These are phyloP conservation scores for Acanthurus leucopareius DNA, from an alignment of 2,797 vertebrate species.

Conservation along the genomic window DNA sequence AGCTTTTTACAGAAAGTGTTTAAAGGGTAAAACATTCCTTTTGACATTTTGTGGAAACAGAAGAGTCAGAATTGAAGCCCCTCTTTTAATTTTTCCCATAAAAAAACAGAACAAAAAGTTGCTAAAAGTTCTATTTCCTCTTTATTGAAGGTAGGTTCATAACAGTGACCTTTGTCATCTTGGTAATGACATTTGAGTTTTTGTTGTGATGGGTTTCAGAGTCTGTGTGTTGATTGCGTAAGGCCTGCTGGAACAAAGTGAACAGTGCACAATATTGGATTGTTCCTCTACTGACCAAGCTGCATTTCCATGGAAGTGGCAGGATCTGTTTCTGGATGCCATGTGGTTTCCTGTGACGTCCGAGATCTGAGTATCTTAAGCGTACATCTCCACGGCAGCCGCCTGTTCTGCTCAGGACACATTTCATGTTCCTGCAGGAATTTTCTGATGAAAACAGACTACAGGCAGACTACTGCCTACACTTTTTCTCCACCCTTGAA, in stretches of 20 bases:
- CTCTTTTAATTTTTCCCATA: slow-evolving; percentile 25
- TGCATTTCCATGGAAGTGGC: slow-evolving; percentile 70
- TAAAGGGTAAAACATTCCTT: neutral
- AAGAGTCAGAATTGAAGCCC: slow-evolving; percentile 6
- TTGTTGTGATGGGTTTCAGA: slow-evolving; percentile 24
- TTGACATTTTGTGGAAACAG: neutral
- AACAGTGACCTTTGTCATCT: slow-evolving; percentile 18
- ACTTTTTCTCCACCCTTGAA: neutral
- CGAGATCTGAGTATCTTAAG: slow-evolving; percentile 56
- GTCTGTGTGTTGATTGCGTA: slow-evolving; percentile 32
- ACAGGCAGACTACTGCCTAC: neutral
- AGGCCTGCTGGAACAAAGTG: slow-evolving; percentile 27
- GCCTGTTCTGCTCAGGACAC: slow-evolving; percentile 55
- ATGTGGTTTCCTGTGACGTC: slow-evolving; percentile 61
- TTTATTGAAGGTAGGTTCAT: slow-evolving; percentile 1
- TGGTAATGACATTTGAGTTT: slow-evolving; percentile 40
- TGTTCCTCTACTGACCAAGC: slow-evolving; percentile 32
- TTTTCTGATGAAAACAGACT: slow-evolving; percentile 5
- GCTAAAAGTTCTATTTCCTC: slow-evolving; percentile 24
- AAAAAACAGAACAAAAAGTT: slow-evolving; percentile 4
- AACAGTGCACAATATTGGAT: slow-evolving; percentile 26
- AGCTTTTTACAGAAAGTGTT: neutral
- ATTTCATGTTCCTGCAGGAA: slow-evolving; percentile 49
- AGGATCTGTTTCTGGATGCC: slow-evolving; percentile 47
- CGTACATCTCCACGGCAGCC: slow-evolving; percentile 53